Conservation (phyloP, 2,888 invertebrate genomes). For the Melinaea menophilus region DNA sequence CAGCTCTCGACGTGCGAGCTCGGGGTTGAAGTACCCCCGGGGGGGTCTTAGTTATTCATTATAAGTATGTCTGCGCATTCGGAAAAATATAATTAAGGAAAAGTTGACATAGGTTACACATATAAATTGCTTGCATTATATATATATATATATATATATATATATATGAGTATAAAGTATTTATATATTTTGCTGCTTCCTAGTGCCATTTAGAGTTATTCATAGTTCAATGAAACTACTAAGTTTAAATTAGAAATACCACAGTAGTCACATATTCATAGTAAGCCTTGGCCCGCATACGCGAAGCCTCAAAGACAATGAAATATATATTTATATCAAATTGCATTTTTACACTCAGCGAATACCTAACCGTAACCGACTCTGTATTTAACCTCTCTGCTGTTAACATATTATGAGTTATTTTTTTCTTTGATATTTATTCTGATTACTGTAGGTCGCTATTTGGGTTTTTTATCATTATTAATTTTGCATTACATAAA, state of each 20-base stretch:
- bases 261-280: slow-evolving; percentile 40
- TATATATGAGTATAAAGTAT: neutral
- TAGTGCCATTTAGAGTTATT: too few relatives aligned
- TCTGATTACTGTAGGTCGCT: too few relatives aligned
- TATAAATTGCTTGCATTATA: neutral
- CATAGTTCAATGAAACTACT: too few relatives aligned
- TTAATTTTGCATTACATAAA: too few relatives aligned
- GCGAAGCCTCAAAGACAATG: slow-evolving; percentile 42
- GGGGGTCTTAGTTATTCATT: slow-evolving; percentile 34
- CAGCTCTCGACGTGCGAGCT: slow-evolving; percentile 31
- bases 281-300: slow-evolving; percentile 63
- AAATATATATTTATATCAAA: slow-evolving; percentile 1
- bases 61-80: slow-evolving; percentile 1
- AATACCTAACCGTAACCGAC: too few relatives aligned
- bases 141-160: neutral
- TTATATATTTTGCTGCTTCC: neutral
- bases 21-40: neutral
- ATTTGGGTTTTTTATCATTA: too few relatives aligned
- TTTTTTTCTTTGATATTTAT: too few relatives aligned
- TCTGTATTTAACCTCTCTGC: too few relatives aligned
- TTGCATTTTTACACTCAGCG: too few relatives aligned
- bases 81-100: neutral
- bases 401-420: too few relatives aligned
- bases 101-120: too few relatives aligned
- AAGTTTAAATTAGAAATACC: slow-evolving; percentile 13